Evolutionary conservation across 2,888 invertebrate species (phyloP), one percentile per base, ranked within the genome.

Genomic region (Aquatica leii): DNA sequence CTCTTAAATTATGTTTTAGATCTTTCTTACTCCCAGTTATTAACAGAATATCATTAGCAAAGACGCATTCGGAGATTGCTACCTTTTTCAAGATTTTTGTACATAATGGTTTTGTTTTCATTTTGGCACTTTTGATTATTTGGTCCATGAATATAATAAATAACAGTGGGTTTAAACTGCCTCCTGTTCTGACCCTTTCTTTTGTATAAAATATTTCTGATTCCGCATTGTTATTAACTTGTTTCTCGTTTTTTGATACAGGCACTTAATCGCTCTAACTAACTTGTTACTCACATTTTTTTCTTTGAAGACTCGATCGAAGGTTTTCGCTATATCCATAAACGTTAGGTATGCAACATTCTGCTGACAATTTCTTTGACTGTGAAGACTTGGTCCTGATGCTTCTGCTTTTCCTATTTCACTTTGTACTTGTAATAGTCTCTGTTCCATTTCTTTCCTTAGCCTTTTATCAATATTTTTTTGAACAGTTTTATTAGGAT

Each of bases 291-390:
- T 35, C 57, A 58, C 34, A 40, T 54, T 35, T 59, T 55, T 56
- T 18, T 49, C 18, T 41, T 17, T 43, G 20, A 65, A 37, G 17
- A 66, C 51, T n/a, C 20, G 64, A 21, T 68, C 66, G 43, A 68
- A 66, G 1, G 68, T 64, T 34, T 65, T 67, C 40, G 62, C 53
- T 5, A 67, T 15, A 48, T 66, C 66, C 15, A 65, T 41, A 17
- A 67, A 65, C 14, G 48, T 56, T n/a, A 65, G 14, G 41, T 56
- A 62, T 1, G 40, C 15, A 31, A 6, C 37, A 49, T 43, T 46
- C 58, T 62, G 12, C 53, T 34, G 14, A 43, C 31, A 12, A 66
- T 55, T 37, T 59, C 55, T 46, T 60, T 67, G 3, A 67, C 20
- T 9, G 66, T 67, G 40, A 67, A 67, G 1, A 67, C 24, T 24